Conservation (phyloP, 1,140 invertebrate species). For the Paramacrobiotus metropolitanus region DNA sequence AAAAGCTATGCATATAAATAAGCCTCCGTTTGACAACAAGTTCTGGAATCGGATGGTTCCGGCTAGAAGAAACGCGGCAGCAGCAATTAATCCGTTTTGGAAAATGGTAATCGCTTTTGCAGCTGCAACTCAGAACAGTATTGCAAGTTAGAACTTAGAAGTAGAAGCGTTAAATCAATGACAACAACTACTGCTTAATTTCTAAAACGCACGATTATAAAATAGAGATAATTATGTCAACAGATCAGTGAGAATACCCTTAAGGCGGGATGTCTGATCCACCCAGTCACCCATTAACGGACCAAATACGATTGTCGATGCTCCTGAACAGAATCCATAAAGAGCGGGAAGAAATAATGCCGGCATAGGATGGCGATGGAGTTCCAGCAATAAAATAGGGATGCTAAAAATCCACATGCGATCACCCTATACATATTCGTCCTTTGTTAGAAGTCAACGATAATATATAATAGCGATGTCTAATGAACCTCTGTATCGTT, state of each 20-base stretch:
- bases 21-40: background rate
- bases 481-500: background rate
- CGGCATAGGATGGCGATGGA: background rate
- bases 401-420: background rate
- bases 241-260: background rate
- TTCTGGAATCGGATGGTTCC: background rate
- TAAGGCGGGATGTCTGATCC: background rate
- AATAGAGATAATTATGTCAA: background rate
- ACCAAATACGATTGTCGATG: background rate
- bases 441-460: background rate
- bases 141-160: background rate
- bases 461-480: background rate
- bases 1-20: background rate
- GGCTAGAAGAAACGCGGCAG: background rate
- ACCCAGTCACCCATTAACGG: background rate
- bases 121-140: background rate
- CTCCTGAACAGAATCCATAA: background rate
- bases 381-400: background rate
- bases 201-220: background rate
- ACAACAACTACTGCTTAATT: background rate
- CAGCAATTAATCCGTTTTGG: background rate
- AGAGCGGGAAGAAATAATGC: background rate
- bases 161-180: background rate
- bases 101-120: background rate
- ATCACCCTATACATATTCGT: background rate